Evolutionary conservation across 2,113 vertebrate genomes (phyloP), one percentile per base, ranked within the genome.

Genomic region (Rynchops niger): DNA sequence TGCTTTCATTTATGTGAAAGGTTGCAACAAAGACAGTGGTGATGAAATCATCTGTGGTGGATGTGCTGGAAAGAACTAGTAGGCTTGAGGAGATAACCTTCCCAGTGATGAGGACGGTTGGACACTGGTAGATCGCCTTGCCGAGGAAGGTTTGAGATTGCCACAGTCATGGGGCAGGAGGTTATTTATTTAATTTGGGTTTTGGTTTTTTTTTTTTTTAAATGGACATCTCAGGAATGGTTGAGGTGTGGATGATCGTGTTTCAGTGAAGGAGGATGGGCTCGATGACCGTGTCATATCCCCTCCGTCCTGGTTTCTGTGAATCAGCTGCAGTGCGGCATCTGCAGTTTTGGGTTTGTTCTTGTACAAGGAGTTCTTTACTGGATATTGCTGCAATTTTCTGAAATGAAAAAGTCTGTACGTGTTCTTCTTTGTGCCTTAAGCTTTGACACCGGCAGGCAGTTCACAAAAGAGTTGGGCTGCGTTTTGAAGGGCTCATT

Each of bases 151-250:
- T 74, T 53, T 40, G 55, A 85, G 56, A 25, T 66, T 9, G 16
- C 22, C 9, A 2, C 1, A 0, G 6, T 42, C 25, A 8, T 0
- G 2, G 15, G 11, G 14, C 3, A 5, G 27, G 14, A 74, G 82
- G 25, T 73, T 12, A 47, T 84, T 89, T 73, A 21, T 59, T 83
- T 85, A 18, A 29, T 86, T 84, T 49, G 38, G 32, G 2, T 43
- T 91, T 83, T n/a, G n/a, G n/a, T n/a, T n/a, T 3, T 63, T 72
- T 61, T 32, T 53, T 65, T 5, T 65, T 5, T 63, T 9, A 19
- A 10, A 3, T 2, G 36, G n/a, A 10, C 0, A 0, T 55, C 19
- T 81, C 45, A 34, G 82, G 27, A 45, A 4, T 18, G 45, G 27
- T 27, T 92, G 42, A 72, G 38, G 22, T 50, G 1, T 3, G 29